These are phyloP conservation scores for Tapera naevia DNA, from an alignment of 2,797 vertebrate genomes.

Conservation along the genomic window DNA sequence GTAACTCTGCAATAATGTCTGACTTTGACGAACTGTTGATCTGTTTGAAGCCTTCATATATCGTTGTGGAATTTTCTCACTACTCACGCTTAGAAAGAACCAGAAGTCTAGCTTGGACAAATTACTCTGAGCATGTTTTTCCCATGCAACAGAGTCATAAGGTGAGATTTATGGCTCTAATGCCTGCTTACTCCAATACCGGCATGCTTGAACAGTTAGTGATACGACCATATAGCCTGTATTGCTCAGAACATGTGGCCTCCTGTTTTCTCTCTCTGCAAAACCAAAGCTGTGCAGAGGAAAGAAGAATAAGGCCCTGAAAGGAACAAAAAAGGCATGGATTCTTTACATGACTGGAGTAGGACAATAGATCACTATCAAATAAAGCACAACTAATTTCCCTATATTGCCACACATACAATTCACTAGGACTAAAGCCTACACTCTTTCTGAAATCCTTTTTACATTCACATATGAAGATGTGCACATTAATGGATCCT, in stretches of 20 bases:
- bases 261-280: not conserved
- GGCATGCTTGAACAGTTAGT: not conserved
- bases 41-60: not conserved
- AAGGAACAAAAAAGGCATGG: conserved; percentile 4
- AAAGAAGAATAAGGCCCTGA: conserved; percentile 20
- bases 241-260: not conserved
- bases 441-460: conserved; percentile 46
- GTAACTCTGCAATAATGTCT: not conserved
- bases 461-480: conserved; percentile 30
- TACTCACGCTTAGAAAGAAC: not conserved
- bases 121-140: not conserved
- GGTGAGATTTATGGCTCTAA: not conserved
- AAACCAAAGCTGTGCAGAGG: not conserved
- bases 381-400: conserved; percentile 33
- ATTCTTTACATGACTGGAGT: conserved; percentile 3
- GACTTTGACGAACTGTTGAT: not conserved
- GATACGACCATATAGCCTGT: not conserved
- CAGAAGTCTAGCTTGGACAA: not conserved
- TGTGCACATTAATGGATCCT: not conserved
- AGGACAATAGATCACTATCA: conserved; percentile 36
- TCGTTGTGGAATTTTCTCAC: not conserved
- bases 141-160: not conserved
- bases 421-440: conserved; percentile 47
- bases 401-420: conserved; percentile 44
- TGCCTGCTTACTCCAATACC: not conserved